These are phyloP conservation scores for Synergus itoensis DNA, from an alignment of 2,888 invertebrate genomes.

Conservation along the genomic window DNA sequence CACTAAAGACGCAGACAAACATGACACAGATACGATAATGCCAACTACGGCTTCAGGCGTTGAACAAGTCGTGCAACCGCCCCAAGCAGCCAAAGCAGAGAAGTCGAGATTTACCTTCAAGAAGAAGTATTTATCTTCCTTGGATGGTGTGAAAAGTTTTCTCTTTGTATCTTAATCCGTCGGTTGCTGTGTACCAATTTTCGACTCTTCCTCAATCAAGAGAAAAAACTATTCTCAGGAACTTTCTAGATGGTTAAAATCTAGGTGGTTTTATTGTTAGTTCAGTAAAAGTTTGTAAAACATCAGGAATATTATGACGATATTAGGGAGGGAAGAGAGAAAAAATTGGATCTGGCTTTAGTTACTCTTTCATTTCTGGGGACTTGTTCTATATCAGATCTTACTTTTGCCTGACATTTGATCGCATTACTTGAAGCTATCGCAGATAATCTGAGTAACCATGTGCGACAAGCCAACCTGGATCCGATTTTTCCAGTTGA, in stretches of 20 bases:
- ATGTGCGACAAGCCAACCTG: constrained; percentile 32
- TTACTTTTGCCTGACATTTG: constrained; percentile 12
- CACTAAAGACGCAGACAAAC: constrained; percentile 62
- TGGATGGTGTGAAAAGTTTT: constrained; percentile 34
- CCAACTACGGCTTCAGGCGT: constrained; percentile 34
- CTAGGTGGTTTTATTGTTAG: not conserved
- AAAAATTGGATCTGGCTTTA: not conserved
- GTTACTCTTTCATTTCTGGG: constrained; percentile 17
- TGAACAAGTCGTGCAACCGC: constrained; percentile 36
- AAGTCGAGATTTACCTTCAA: constrained; percentile 39
- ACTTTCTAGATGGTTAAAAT: not conserved
- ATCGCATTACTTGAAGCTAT: constrained; percentile 29
- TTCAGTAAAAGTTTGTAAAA: not conserved
- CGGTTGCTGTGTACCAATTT: constrained; percentile 43
- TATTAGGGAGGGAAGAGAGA: not conserved
- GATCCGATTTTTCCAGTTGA: constrained; percentile 45
- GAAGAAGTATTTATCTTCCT: constrained; percentile 33
- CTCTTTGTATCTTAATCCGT: constrained; percentile 5
- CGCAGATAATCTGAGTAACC: constrained; percentile 31
- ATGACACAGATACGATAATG: constrained; percentile 54
- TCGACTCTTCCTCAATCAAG: not conserved
- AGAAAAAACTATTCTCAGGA: not conserved
- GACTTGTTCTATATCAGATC: constrained; percentile 22
- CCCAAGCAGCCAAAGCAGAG: constrained; percentile 33
- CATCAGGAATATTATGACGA: not conserved